phyloP scores from a whole-genome alignment of 1,140 invertebrate genomes.

The Reticulitermes speratus region DNA sequence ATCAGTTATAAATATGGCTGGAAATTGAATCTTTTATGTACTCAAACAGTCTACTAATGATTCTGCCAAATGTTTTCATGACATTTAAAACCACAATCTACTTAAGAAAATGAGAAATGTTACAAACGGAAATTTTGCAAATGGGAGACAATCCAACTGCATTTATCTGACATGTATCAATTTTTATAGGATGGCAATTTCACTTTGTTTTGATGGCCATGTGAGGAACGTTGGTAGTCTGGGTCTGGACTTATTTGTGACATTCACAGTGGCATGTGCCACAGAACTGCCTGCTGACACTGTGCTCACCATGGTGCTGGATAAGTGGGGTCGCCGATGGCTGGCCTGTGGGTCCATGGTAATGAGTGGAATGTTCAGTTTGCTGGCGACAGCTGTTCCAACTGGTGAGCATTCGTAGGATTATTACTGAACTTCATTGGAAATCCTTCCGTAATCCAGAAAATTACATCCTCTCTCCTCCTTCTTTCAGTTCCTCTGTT shows the following conservation, averaged over 20 bases:
- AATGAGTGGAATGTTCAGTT: constrained; percentile 75
- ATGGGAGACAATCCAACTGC: too few relatives aligned
- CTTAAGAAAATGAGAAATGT: too few relatives aligned
- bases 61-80: too few relatives aligned
- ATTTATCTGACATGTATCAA: too few relatives aligned
- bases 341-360: constrained; percentile 76
- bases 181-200: constrained; percentile 70
- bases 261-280: constrained; percentile 78
- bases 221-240: constrained; percentile 79
- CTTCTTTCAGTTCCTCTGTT: too few relatives aligned
- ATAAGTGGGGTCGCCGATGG: constrained; percentile 82
- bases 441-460: background rate
- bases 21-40: too few relatives aligned
- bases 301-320: constrained; percentile 73
- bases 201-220: constrained; percentile 82
- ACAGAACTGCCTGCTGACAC: constrained; percentile 83
- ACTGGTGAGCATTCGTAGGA: constrained; percentile 51
- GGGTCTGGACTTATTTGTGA: constrained; percentile 76
- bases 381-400: constrained; percentile 69
- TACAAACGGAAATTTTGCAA: too few relatives aligned
- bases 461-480: too few relatives aligned
- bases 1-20: too few relatives aligned
- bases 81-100: too few relatives aligned
- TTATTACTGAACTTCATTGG: background rate
- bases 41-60: too few relatives aligned